These are phyloP conservation scores for Intellagama lesueurii DNA, from an alignment of 2,797 vertebrate genomes.

Conservation along the genomic window DNA sequence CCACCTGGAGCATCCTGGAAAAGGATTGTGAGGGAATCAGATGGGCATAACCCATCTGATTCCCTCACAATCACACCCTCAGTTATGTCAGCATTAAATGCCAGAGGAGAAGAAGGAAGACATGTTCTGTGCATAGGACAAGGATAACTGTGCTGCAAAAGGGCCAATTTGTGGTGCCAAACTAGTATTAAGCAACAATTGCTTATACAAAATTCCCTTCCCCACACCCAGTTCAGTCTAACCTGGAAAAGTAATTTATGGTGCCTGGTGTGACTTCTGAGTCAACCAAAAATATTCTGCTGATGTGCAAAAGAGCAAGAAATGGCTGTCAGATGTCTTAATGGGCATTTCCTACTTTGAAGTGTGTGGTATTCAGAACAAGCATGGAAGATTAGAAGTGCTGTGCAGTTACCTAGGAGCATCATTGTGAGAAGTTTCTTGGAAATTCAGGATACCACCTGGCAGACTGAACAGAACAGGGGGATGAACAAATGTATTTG, in stretches of 20 bases:
- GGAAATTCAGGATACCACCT: neutral
- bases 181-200: neutral
- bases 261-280: slow-evolving; percentile 26
- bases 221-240: neutral
- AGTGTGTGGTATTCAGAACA: neutral
- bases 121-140: too few species aligned
- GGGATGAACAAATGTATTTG: slow-evolving; percentile 1
- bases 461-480: neutral
- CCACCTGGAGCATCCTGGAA: too few species aligned
- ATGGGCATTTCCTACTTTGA: slow-evolving; percentile 3
- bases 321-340: neutral
- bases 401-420: neutral
- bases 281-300: slow-evolving; percentile 10
- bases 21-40: too few species aligned
- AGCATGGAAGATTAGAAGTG: neutral
- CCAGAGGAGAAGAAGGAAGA: too few species aligned
- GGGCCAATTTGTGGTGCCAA: neutral
- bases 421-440: slow-evolving; percentile 9
- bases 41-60: too few species aligned
- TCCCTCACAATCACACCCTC: too few species aligned
- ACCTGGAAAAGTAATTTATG: slow-evolving; percentile 21
- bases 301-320: slow-evolving; percentile 4
- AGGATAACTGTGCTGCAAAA: slow-evolving; percentile 4
- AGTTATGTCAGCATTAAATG: too few species aligned
- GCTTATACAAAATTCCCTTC: slow-evolving; percentile 1